Evolutionary conservation across 2,797 vertebrate genomes (phyloP), one percentile per base, ranked within the genome.

Genomic region (Cynopterus sphinx): DNA sequence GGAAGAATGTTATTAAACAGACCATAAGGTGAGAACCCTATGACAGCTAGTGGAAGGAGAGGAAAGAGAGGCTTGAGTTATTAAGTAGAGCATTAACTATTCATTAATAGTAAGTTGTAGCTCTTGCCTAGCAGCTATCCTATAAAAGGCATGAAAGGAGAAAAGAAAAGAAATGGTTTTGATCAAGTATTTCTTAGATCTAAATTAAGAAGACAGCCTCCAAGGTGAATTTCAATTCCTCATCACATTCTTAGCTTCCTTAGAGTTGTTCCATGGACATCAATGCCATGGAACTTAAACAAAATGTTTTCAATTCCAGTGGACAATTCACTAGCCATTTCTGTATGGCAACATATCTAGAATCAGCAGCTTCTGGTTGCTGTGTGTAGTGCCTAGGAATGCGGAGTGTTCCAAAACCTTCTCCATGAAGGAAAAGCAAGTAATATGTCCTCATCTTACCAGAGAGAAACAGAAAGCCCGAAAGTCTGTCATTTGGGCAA

Each of bases 171-270:
- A 71, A 90, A 63, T 65, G 31, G 31, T 94, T 96, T 95, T 87
- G 55, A 95, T 95, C 73, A 96, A 90, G 41, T 82, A 88, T 96
- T 95, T 93, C 81, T 93, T 82, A 85, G 55, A 68, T 74, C 39
- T 74, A 95, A 96, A 83, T 90, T 87, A 70, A 59, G 53, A 95
- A 87, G 89, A 77, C 55, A 92, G 63, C 28, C 70, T 83, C 28
- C 33, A 84, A 94, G 81, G 63, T 94, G 75, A 92, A 94, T 77
- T 92, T 92, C 59, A 90, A 61, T 83, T 92, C 33, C 53, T 87
- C 21, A 78, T 43, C 36, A 87, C 53, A 43, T 24, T 39, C 19
- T 67, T 82, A 87, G 89, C 41, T 67, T 87, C 49, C 81, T 82
- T 57, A 13, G n/a, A 92, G 68, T 31, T 95, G 67, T 82, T 21